A percentile compares a stretch with the other conserved stretches of the same genome.
Evolutionary conservation across 2,888 invertebrate genomes (phyloP).

Genomic region (Laothoe populi): DNA sequence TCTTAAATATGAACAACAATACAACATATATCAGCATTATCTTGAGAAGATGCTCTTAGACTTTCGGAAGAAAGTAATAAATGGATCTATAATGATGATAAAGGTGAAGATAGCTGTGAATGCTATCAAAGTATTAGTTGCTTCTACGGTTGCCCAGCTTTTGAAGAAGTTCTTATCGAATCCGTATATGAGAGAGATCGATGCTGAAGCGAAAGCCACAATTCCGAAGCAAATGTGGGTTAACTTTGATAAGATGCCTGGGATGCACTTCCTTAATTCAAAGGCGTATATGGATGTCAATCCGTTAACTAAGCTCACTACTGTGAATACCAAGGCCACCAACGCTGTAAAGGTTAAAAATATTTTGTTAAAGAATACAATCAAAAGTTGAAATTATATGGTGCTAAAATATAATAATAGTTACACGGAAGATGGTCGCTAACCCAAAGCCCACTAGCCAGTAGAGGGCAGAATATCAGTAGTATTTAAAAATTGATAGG

Average conservation of each 20-base stretch:
- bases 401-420: no score
- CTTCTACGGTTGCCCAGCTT: constrained; percentile 48
- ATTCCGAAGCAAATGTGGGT: constrained; percentile 57
- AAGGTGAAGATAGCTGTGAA: constrained; percentile 50
- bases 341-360: constrained; percentile 48
- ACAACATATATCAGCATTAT: constrained; percentile 25
- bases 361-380: neutral
- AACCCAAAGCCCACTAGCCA: no score
- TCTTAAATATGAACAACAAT: no score
- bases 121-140: constrained; percentile 49
- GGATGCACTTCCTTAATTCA: constrained; percentile 47
- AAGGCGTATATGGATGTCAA: constrained; percentile 53
- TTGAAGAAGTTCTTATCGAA: constrained; percentile 56
- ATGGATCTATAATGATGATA: constrained; percentile 59
- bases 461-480: no score
- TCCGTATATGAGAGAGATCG: constrained; percentile 58
- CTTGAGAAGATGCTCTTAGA: constrained; percentile 39
- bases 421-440: no score
- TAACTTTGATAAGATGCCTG: constrained; percentile 50
- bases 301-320: constrained; percentile 51
- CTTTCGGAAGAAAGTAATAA: constrained; percentile 52
- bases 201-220: constrained; percentile 54
- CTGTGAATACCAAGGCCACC: constrained; percentile 57
- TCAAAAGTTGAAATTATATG: no score
- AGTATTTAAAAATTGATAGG: no score